Conservation (phyloP, 2,113 vertebrate species). For the Phocoena phocoena region DNA sequence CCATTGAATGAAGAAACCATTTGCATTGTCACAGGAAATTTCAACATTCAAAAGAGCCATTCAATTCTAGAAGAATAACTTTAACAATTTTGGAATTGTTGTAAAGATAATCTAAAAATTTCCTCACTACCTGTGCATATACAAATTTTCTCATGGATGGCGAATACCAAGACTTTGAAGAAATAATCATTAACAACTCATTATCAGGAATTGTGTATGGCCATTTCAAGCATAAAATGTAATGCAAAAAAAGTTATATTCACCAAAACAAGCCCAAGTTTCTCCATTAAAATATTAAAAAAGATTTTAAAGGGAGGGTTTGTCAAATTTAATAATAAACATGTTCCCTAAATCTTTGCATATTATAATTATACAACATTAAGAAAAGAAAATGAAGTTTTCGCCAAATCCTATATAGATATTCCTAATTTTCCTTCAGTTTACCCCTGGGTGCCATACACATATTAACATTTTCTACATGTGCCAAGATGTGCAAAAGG, state of each 20-base stretch:
- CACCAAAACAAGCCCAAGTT: not conserved
- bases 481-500: not conserved
- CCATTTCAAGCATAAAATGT: not conserved
- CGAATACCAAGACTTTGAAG: not conserved
- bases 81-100: not conserved
- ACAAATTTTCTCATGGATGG: not conserved
- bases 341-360: not conserved
- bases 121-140: not conserved
- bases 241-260: not conserved
- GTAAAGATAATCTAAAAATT: not conserved
- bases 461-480: not conserved
- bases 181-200: not conserved
- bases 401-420: not conserved
- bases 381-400: not conserved
- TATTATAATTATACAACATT: not conserved
- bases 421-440: not conserved
- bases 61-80: slow-evolving; percentile 7
- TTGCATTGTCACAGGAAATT: not conserved
- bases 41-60: not conserved
- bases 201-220: not conserved
- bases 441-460: too few relatives aligned
- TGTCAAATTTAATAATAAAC: not conserved
- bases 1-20: not conserved
- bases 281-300: not conserved
- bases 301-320: not conserved